phyloP scores from a whole-genome alignment of 2,888 invertebrate species.

The Drosophila atripex region DNA sequence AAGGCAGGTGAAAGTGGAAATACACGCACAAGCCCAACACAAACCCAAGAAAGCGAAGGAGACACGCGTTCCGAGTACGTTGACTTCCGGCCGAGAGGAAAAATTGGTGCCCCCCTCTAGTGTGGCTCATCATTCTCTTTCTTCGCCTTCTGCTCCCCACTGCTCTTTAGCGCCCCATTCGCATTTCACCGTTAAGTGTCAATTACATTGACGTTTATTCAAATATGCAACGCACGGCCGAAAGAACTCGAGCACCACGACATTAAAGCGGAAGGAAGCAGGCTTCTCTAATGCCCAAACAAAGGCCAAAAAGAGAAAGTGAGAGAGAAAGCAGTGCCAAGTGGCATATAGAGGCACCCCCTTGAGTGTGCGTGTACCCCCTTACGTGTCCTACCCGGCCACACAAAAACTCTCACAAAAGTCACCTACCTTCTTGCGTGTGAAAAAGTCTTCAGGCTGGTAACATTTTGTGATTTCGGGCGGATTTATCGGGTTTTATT shows the following conservation, averaged over 20 bases:
- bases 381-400: too few species aligned
- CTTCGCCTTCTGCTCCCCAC: not conserved
- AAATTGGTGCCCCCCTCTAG: conserved; percentile 11
- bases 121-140: conserved; percentile 11
- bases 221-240: conserved; percentile 69
- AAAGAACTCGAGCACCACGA: not conserved
- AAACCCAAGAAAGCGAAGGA: conserved; percentile 16
- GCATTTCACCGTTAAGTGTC: conserved; percentile 68
- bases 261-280: conserved; percentile 33
- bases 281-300: conserved; percentile 44
- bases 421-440: conserved; percentile 60
- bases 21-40: conserved; percentile 24
- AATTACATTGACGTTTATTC: conserved; percentile 80
- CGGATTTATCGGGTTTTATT: conserved; percentile 73
- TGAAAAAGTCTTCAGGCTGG: conserved; percentile 66
- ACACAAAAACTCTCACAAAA: conserved; percentile 23
- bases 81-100: conserved; percentile 33
- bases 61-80: conserved; percentile 43
- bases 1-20: conserved; percentile 38
- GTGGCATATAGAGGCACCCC: not conserved
- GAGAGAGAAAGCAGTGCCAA: not conserved
- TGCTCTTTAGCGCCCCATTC: conserved; percentile 23
- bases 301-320: conserved; percentile 6
- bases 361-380: conserved; percentile 17
- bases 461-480: conserved; percentile 65